Base-by-base conservation (phyloP, 2,888 invertebrate genomes). In the Melinaea menophilus region DNA sequence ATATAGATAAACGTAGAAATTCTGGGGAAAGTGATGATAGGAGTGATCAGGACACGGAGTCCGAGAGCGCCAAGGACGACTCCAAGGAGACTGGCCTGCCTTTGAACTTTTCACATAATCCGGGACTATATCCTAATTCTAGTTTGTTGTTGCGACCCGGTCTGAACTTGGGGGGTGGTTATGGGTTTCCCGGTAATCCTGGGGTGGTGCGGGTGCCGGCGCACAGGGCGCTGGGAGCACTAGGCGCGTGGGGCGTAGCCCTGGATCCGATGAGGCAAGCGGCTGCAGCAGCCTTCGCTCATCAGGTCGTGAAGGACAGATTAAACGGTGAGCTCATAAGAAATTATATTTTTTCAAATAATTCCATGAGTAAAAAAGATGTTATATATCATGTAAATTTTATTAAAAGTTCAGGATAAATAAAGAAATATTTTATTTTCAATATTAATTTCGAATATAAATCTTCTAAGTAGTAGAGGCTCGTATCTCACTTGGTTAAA, bases 161-260 rank as follows among this genome's bases (percentile, higher is more conserved):
- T 7, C 70, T 90, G 64, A 85, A 92, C 82, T 74, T 90, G 62
- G 85, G 92, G 82, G 86, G 76, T 47, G 90, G 92, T 72, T 87
- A 92, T 85, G 85, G 92, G 89, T 88, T 92, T 80, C 84, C 92
- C 61, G 85, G 91, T 64, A 94, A 92, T 63, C 95, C 95, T 67
- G 95, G 95, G 74, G 97, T 96, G 57, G 93, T 96, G 72, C 91
- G 95, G 77, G 96, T 96, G 71, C 96, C 96, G 58, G 96, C 96
- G 63, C 97, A 97, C 79, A 88, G 95, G 73, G 90, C 91, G 4
- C 79, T 92, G 51, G 91, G 91, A 1, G 90, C 91, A 54, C 71
- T 92, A 63, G 89, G 91, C 5, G 92, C 92, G 56, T 91, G 93
- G 84, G 91, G 92, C 37, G 91, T 94, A 64, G 93, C 93, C 58